Evolutionary conservation across 1,140 invertebrate species (phyloP), one percentile per base, ranked within the genome.

Genomic region (Drosophila malerkotliana): DNA sequence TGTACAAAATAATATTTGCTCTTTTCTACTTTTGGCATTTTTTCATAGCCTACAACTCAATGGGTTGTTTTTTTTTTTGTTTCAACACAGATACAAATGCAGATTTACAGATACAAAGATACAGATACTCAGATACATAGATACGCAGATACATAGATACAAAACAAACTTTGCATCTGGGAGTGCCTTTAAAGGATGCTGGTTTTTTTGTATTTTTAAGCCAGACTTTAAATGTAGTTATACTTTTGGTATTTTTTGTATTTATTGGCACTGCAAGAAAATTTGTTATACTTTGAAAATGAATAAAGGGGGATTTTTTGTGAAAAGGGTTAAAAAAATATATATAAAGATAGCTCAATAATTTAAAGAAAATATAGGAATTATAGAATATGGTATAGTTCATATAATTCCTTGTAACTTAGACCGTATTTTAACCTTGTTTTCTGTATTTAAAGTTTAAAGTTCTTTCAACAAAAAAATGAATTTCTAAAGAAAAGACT

Each of bases 1-100:
- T 45, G 53, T 47, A 61, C 60, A 72, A 72, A 77, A 77, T 78
- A 78, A 59, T 54, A 72, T 73, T 72, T 78, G 63, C 55, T 60
- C 68, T 73, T 7, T 12, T 10, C 32, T 37, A 69, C 18, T 68
- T 68, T 55, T 59, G 32, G n/a, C 18, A 51, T 52, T 52, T 52
- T 52, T 62, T 32, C 63, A 58, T 15, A 51, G 58, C 63, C 47
- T 64, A 64, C 61, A 47, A 58, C 26, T 52, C 63, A 63, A 67
- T 63, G 59, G 15, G 9, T 52, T 37, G 32, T 64, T 18, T 63
- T 64, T 62, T 51, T 28, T 64, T 62, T 51, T 28, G 9, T 52
- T 21, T 7, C 7, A 4, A 8, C 15, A 51, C 67, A 32, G 26
- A 37, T 34, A 49, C 61, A 26, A 39, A 58, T 24, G 30, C 44